Conservation (phyloP, 2,113 vertebrate species). For the Cynopterus brachyotis region DNA sequence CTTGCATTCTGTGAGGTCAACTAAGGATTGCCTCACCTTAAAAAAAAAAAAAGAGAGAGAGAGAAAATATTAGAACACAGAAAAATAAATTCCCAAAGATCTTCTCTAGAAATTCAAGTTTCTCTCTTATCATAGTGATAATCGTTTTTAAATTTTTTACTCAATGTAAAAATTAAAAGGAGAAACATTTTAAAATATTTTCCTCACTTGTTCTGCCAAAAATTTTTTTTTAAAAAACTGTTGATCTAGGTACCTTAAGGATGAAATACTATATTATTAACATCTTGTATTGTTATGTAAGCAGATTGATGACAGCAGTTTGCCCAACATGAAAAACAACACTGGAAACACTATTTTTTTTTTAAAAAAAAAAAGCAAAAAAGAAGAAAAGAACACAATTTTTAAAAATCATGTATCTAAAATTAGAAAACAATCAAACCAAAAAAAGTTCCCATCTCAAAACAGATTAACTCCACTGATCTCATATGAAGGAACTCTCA, state of each 20-base stretch:
- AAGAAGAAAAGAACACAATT: no score
- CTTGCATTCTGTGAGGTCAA: no score
- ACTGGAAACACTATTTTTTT: not conserved
- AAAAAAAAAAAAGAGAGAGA: no score
- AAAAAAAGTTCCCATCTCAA: not conserved
- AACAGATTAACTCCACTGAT: not conserved
- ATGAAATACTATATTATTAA: not conserved
- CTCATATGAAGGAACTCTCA: not conserved
- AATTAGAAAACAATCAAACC: not conserved
- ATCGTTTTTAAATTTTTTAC: not conserved
- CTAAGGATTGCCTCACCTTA: no score
- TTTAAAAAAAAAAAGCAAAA: not conserved
- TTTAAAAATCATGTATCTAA: not conserved
- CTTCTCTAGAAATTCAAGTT: not conserved
- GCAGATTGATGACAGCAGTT: not conserved
- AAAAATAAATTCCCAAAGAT: not conserved
- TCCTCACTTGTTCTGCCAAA: not conserved
- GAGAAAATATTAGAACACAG: not conserved
- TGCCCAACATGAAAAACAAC: slow-evolving; percentile 23
- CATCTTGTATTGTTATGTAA: not conserved
- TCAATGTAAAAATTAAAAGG: not conserved
- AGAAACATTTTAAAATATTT: not conserved
- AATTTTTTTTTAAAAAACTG: not conserved
- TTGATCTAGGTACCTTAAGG: not conserved
- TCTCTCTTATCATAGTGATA: not conserved